A percentile compares a stretch with the other conserved stretches of the same genome.
Conservation (phyloP, 1,140 invertebrate species). For the Drosophila sucinea region DNA sequence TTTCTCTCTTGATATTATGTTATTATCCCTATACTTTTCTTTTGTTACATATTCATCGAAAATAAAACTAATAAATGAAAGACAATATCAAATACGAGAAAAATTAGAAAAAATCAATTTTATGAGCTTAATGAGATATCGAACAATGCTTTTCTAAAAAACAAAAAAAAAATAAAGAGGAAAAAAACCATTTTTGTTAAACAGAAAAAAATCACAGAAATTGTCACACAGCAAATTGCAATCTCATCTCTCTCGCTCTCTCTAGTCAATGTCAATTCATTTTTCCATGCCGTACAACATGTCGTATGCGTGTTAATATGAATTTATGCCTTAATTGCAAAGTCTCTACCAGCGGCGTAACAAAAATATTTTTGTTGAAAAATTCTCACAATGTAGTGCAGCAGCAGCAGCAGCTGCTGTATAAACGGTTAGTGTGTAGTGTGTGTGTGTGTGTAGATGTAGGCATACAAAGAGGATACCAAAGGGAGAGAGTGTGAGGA, state of each 20-base stretch:
- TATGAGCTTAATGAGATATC: too few species aligned
- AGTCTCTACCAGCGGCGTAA: slow-evolving; percentile 23
- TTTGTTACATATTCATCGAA: too few species aligned
- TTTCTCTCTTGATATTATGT: too few species aligned
- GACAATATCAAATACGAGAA: too few species aligned
- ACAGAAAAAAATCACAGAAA: background rate
- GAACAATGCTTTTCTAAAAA: too few species aligned
- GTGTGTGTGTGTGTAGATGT: background rate
- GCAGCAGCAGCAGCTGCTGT: slow-evolving; percentile 36
- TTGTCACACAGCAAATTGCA: background rate
- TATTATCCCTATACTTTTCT: too few species aligned
- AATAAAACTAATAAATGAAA: too few species aligned
- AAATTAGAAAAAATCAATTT: too few species aligned
- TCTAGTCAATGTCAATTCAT: background rate
- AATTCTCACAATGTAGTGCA: slow-evolving; percentile 45
- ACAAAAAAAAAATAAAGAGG: background rate
- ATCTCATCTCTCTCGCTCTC: background rate
- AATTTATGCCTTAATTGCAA: slow-evolving; percentile 72
- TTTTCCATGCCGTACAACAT: slow-evolving; percentile 14
- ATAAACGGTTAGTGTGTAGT: background rate
- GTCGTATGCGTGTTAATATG: slow-evolving; percentile 55
- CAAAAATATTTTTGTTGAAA: slow-evolving; percentile 32
- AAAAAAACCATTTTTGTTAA: too few species aligned
- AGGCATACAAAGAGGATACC: background rate
- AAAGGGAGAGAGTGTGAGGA: slow-evolving; percentile 12